A percentile compares a stretch with the other conserved stretches of the same genome.
Conservation (phyloP, 2,888 invertebrate genomes). For the Loripinus fragilis region DNA sequence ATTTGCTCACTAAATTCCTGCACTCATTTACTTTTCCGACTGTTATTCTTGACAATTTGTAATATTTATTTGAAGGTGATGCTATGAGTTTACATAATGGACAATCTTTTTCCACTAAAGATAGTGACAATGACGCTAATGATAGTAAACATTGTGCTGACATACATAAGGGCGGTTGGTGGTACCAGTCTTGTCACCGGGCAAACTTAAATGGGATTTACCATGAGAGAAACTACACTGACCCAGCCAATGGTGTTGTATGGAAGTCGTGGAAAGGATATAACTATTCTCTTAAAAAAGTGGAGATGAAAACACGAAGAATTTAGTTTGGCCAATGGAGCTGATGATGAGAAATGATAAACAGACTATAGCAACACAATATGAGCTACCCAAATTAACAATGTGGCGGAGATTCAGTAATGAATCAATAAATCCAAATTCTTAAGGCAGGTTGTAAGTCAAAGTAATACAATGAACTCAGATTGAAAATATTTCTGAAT, state of each 20-base stretch:
- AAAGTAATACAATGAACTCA: too few species aligned
- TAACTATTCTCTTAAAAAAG: not conserved
- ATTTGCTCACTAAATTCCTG: too few species aligned
- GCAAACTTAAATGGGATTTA: constrained; percentile 76
- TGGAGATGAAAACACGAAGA: not conserved
- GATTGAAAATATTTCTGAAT: too few species aligned
- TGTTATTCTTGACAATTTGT: too few species aligned
- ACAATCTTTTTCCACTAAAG: constrained; percentile 95
- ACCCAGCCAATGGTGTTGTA: not conserved
- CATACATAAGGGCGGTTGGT: constrained; percentile 77
- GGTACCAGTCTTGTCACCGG: constrained; percentile 76
- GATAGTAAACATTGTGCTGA: constrained; percentile 70
- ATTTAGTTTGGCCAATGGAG: too few species aligned
- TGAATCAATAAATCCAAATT: too few species aligned
- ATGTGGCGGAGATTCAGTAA: too few species aligned
- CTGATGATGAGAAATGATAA: too few species aligned
- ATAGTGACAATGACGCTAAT: constrained; percentile 81
- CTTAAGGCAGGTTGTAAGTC: too few species aligned
- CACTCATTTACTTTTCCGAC: too few species aligned
- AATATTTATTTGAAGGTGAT: constrained; percentile 91
- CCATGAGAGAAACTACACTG: constrained; percentile 18
- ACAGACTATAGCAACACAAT: too few species aligned
- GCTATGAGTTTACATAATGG: constrained; percentile 94
- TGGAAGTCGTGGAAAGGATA: not conserved
- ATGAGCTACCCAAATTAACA: too few species aligned